Evolutionary conservation across 1,140 invertebrate species (phyloP), one percentile per base, ranked within the genome.

Genomic region (Diorhabda sublineata): DNA sequence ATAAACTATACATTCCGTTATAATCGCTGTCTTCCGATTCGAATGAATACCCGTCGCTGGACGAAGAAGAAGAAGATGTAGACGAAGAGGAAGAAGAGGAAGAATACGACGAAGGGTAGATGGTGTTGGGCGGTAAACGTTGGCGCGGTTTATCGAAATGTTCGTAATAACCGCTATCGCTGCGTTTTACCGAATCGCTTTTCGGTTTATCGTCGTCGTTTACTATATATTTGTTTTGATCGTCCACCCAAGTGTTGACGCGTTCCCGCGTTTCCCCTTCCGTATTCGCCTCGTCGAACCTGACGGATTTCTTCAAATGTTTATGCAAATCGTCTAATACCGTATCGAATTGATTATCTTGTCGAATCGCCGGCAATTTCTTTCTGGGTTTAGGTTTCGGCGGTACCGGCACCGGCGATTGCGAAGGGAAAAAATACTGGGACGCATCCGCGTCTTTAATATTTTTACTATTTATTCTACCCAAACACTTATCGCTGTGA

Each of bases 401-500:
- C 41, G 61, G 45, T 6, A 68, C 64, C 42, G 47, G 58, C 43
- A 11, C 11, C 11, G 69, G 73, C 8, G 65, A 65, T 68, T 75
- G 76, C 2, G 75, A 75, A 2, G 75, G 73, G 61, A 77, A 57
- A 64, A 78, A 77, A 64, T 77, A 79, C 47, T 74, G 73, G 42
- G 60, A 61, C 42, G 70, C 63, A 60, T 68, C 68, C 8, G 74
- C 68, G 45, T 78, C 71, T 45, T 72, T 66, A 9, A 61, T 69
- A 52, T 11, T 68, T 69, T 76, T 76, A 5, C 73, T 73, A 63
- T 80, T 80, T 42, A 81, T 80, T 56, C 77, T 74, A 2, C 78
- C 70, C 42, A 81, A 70, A 66, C 77, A 80, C 61, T 79, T 78
- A 43, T 81, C 78, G 56, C 78, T 80, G 67, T 81, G 80, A 43